Conservation (phyloP, 1,140 invertebrate species). For the Phortica variegata region DNA sequence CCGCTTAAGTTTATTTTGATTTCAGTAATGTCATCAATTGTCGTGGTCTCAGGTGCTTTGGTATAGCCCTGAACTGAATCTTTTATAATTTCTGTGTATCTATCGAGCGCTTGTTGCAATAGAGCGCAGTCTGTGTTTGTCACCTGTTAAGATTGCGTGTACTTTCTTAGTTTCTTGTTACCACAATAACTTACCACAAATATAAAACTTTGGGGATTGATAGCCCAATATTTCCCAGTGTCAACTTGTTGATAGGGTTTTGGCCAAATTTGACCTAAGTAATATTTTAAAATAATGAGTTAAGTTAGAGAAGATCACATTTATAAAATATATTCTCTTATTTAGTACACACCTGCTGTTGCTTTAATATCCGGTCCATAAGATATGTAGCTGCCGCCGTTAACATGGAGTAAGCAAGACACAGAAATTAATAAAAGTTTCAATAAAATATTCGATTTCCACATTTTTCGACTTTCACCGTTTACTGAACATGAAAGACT, state of each 20-base stretch:
- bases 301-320: no score
- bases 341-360: slow-evolving; percentile 7
- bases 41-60: no score
- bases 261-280: slow-evolving; percentile 22
- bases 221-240: slow-evolving; percentile 3
- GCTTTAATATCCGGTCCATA: slow-evolving; percentile 15
- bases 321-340: no score
- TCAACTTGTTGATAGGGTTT: slow-evolving; percentile 13
- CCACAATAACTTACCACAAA: slow-evolving; percentile 10
- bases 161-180: no score
- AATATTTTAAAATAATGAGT: background rate
- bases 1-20: no score
- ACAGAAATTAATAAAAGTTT: no score
- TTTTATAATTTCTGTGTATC: slow-evolving; percentile 39
- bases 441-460: no score
- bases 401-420: no score
- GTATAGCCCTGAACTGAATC: slow-evolving; percentile 4
- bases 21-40: no score
- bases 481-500: no score
- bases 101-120: slow-evolving; percentile 41
- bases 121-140: slow-evolving; percentile 39
- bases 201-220: slow-evolving; percentile 17
- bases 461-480: no score
- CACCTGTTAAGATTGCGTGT: slow-evolving; percentile 3
- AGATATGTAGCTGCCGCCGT: no score